These are phyloP conservation scores for Chlorops oryzae DNA, from an alignment of 1,140 invertebrate genomes.

Conservation along the genomic window DNA sequence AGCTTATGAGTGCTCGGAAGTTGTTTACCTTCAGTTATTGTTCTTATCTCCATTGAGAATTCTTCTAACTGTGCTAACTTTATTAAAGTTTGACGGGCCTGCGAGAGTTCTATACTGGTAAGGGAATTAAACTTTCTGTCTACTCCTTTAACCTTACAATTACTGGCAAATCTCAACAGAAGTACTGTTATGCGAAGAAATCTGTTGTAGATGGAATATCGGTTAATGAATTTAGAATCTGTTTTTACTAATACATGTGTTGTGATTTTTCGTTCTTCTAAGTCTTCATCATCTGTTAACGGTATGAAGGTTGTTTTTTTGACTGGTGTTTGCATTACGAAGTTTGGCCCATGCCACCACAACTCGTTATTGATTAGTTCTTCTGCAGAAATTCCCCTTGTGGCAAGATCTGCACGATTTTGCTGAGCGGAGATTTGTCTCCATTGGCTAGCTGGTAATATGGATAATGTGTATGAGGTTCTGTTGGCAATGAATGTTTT, in stretches of 20 bases:
- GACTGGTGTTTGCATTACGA: neutral
- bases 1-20: slow-evolving; percentile 1
- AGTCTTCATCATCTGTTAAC: neutral
- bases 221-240: slow-evolving; percentile 1
- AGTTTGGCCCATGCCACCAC: slow-evolving; percentile 11
- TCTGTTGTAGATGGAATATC: slow-evolving; percentile 1
- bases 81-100: neutral
- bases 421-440: slow-evolving; percentile 21
- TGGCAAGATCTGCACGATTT: slow-evolving; percentile 27
- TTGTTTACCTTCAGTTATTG: neutral
- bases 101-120: neutral
- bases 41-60: neutral
- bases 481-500: slow-evolving; percentile 35
- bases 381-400: slow-evolving; percentile 13
- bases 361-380: slow-evolving; percentile 4
- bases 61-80: neutral
- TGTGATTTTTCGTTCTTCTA: neutral
- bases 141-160: neutral
- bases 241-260: neutral
- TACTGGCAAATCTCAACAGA: neutral
- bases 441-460: slow-evolving; percentile 21
- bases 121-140: neutral
- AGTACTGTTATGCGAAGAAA: neutral
- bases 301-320: no score
- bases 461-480: slow-evolving; percentile 22